phyloP scores from a whole-genome alignment of 2,888 invertebrate species.

The Tetragonisca angustula region DNA sequence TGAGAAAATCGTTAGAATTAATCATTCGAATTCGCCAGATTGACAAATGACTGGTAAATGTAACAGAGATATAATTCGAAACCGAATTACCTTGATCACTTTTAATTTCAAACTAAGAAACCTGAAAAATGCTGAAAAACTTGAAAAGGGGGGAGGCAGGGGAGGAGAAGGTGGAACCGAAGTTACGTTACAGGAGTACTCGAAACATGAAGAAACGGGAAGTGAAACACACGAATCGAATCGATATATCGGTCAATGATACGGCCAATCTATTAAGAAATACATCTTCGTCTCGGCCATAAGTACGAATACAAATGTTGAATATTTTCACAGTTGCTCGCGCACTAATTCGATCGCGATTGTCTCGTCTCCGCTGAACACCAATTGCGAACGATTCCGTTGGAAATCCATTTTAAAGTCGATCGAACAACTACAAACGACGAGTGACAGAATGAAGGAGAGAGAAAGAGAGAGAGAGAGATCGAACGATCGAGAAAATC shows the following conservation, averaged over 20 bases:
- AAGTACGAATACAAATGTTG: slow-evolving; percentile 40
- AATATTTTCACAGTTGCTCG: slow-evolving; percentile 62
- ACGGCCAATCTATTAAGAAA: slow-evolving; percentile 21
- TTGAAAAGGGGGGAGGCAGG: neutral
- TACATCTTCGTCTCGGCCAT: slow-evolving; percentile 50
- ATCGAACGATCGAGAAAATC: slow-evolving; percentile 39
- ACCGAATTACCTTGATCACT: slow-evolving; percentile 52
- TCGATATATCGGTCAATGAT: slow-evolving; percentile 24
- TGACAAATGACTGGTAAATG: neutral
- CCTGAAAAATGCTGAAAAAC: slow-evolving; percentile 62
- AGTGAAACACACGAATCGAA: slow-evolving; percentile 20
- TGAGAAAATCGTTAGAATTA: slow-evolving; percentile 3
- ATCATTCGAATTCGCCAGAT: neutral
- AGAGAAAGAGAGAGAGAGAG: neutral
- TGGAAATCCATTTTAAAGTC: slow-evolving; percentile 42
- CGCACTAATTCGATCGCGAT: slow-evolving; percentile 60
- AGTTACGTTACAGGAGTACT: slow-evolving; percentile 9
- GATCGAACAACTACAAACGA: neutral
- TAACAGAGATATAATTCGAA: neutral
- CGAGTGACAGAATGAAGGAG: neutral
- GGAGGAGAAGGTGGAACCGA: slow-evolving; percentile 17
- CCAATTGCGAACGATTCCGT: slow-evolving; percentile 63
- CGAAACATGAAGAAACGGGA: neutral
- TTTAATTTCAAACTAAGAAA: slow-evolving; percentile 12
- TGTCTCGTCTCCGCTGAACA: slow-evolving; percentile 54